Evolutionary conservation across 2,797 vertebrate species (phyloP).

Genomic region (Pelodytes ibericus): DNA sequence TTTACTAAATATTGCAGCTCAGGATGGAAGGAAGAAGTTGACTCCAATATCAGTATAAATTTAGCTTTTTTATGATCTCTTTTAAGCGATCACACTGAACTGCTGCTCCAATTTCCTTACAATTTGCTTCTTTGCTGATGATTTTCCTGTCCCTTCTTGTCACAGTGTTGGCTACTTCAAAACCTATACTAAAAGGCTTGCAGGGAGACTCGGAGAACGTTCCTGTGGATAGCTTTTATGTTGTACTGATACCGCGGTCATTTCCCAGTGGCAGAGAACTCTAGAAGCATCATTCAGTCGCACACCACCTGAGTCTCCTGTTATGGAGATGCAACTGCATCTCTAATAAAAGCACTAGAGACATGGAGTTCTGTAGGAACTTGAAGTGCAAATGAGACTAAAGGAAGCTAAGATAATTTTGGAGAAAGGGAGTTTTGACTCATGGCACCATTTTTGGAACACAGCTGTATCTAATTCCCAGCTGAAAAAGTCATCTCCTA

Average conservation of each 20-base stretch:
- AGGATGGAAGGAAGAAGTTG: not conserved
- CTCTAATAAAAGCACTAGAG: not conserved
- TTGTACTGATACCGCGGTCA: not conserved
- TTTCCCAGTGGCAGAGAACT: not conserved
- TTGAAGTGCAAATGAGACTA: not conserved
- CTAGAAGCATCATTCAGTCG: not conserved
- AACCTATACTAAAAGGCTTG: not conserved
- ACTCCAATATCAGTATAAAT: slow-evolving; percentile 17
- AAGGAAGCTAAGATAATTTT: slow-evolving; percentile 14
- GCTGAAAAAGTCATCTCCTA: slow-evolving; percentile 24
- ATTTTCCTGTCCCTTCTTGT: slow-evolving; percentile 6
- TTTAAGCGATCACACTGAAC: slow-evolving; percentile 4
- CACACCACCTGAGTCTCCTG: slow-evolving; percentile 8
- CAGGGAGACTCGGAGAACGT: not conserved
- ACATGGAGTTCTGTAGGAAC: not conserved
- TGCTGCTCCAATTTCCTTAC: not conserved
- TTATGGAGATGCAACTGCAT: not conserved
- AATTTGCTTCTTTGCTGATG: not conserved
- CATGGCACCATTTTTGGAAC: slow-evolving; percentile 17
- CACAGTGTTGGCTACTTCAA: not conserved
- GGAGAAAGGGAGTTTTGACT: slow-evolving; percentile 18
- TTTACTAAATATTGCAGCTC: slow-evolving; percentile 6
- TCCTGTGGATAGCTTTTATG: slow-evolving; percentile 9
- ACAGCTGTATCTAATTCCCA: slow-evolving; percentile 31
- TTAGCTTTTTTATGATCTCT: slow-evolving; percentile 22